Evolutionary conservation across 2,113 vertebrate species (phyloP).

Genomic region (Menidia beryllina): DNA sequence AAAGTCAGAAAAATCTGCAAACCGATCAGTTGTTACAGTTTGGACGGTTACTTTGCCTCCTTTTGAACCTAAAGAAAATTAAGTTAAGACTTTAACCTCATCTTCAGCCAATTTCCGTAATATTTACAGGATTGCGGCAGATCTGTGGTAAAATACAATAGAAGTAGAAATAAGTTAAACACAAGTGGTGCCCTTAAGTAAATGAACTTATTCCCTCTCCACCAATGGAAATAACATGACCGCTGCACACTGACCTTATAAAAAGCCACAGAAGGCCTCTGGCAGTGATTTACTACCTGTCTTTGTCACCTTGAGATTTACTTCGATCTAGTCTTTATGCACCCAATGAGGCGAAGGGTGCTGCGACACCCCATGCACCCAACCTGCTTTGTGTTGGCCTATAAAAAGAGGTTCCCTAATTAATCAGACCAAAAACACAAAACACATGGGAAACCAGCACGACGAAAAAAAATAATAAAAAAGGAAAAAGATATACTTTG

Average conservation of each 20-base stretch:
- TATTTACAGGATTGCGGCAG: too few relatives aligned
- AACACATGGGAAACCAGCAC: background rate
- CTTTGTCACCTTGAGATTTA: slow-evolving; percentile 47
- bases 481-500: too few relatives aligned
- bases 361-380: slow-evolving; percentile 21
- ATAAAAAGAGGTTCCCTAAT: slow-evolving; percentile 13
- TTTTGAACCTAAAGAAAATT: too few relatives aligned
- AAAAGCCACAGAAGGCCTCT: slow-evolving; percentile 3
- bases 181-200: too few relatives aligned
- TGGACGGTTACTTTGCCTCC: too few relatives aligned
- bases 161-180: too few relatives aligned
- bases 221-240: slow-evolving; percentile 15
- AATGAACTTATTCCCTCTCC: background rate
- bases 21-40: too few relatives aligned
- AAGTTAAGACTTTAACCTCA: too few relatives aligned
- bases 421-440: background rate
- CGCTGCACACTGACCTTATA: slow-evolving; percentile 15
- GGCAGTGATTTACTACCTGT: slow-evolving; percentile 35
- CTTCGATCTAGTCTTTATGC: slow-evolving; percentile 24
- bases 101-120: too few relatives aligned
- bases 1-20: background rate
- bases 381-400: slow-evolving; percentile 31
- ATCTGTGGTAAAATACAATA: too few relatives aligned
- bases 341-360: slow-evolving; percentile 14
- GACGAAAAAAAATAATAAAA: background rate